Base-by-base conservation (phyloP, 2,797 vertebrate genomes). In the Helicolenus hilgendorfi region DNA sequence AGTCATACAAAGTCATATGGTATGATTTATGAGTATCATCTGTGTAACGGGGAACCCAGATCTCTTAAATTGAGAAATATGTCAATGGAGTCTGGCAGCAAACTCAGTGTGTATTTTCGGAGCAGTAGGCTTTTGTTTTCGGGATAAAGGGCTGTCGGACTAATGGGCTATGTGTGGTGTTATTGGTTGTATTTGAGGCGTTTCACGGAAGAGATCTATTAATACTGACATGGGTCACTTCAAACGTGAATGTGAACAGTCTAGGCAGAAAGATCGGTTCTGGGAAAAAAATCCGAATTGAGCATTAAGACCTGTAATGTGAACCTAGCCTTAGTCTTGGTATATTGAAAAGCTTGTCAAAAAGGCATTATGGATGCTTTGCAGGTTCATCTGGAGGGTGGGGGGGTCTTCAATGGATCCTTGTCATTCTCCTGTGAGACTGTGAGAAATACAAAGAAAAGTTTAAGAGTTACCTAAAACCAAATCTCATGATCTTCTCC, bases 181-280 rank as follows among this genome's bases (percentile, higher is more conserved):
- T 45, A 45, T 45, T 15, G 14, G 41, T 45, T 18, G 41, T 15
- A 45, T 45, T 0, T 45, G 41, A 45, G 41, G 41, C 15, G 2
- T 45, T 45, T 45, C 41, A 45, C 0, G 41, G 41, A 0, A 45
- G 15, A 45, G 41, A 45, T 45, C 15, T 15, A 6, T 45, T 45
- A 0, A 45, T 6, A 0, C 15, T 45, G 41, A 18, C 18, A 45
- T 45, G 41, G 41, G 41, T 45, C 41, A 45, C 41, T 45, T 45
- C 41, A 45, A 18, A 45, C 41, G 7, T 45, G 41, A 18, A 45
- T 45, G 0, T 45, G 15, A 45, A 45, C 2, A 45, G 6, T 0
- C 15, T 45, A 7, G 0, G 15, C 41, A 45, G 41, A 45, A 45
- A 45, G 41, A 45, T 45, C 6, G 41, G 0, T 18, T 45, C 41